A percentile compares a stretch with the other conserved stretches of the same genome.
Evolutionary conservation across 2,113 vertebrate species (phyloP).

Genomic region (Aphelocoma coerulescens): DNA sequence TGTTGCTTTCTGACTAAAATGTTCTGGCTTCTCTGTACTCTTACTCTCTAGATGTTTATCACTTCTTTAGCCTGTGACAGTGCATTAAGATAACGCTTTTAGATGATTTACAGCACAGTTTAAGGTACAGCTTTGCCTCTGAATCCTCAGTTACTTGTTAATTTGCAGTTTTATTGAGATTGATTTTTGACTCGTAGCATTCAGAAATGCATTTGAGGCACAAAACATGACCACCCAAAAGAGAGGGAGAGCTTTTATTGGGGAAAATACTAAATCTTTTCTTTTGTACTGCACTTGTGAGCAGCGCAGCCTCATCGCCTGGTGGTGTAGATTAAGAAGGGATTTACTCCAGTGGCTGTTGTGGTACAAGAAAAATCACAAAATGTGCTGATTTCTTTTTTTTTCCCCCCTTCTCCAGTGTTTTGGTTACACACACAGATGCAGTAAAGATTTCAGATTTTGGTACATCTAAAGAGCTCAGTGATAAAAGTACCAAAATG

Average conservation of each 20-base stretch:
- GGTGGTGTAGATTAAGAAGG: background rate
- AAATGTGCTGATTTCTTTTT: background rate
- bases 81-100: background rate
- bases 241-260: background rate
- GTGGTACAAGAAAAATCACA: background rate
- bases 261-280: background rate
- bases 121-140: background rate
- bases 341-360: background rate
- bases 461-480: slow-evolving; percentile 97
- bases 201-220: background rate
- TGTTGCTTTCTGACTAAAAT: background rate
- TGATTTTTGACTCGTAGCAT: background rate
- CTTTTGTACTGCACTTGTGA: background rate
- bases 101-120: background rate
- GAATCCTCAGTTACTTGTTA: background rate
- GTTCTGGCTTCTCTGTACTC: background rate
- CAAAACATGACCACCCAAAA: background rate
- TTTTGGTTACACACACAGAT: slow-evolving; percentile 95
- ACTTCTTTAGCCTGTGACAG: background rate
- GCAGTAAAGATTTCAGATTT: slow-evolving; percentile 98
- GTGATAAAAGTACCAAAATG: slow-evolving; percentile 99
- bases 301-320: background rate
- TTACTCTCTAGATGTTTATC: background rate
- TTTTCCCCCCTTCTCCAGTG: slow-evolving; percentile 65
- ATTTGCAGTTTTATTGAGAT: background rate